These are phyloP conservation scores for Drosophila lowei DNA, from an alignment of 1,140 invertebrate genomes.

Conservation along the genomic window DNA sequence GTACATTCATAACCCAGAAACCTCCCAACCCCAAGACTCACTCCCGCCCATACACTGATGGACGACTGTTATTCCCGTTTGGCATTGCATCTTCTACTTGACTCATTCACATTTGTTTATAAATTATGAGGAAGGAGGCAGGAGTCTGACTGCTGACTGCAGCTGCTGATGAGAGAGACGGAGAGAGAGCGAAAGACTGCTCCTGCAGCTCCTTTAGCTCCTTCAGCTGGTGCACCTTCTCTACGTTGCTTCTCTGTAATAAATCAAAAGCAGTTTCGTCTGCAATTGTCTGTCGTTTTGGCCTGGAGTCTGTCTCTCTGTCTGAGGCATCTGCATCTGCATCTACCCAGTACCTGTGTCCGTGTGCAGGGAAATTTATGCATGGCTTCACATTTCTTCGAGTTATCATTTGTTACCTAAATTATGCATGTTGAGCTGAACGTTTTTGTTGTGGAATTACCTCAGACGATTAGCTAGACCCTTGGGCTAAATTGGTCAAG, in stretches of 20 bases:
- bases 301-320: constrained; percentile 36
- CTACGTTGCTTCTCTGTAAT: constrained; percentile 44
- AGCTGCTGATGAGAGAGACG: constrained; percentile 59
- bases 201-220: constrained; percentile 17
- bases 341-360: constrained; percentile 40
- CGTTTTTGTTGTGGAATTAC: constrained; percentile 70
- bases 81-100: constrained; percentile 27
- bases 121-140: constrained; percentile 67
- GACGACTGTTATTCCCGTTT: constrained; percentile 45
- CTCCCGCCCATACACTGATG: constrained; percentile 12
- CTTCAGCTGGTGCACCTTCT: constrained; percentile 22
- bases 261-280: constrained; percentile 71
- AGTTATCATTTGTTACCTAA: constrained; percentile 81
- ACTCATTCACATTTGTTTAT: constrained; percentile 55
- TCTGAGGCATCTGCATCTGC: constrained; percentile 28
- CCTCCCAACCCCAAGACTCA: neutral
- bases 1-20: constrained; percentile 41
- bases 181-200: constrained; percentile 20
- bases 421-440: constrained; percentile 78
- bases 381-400: constrained; percentile 80
- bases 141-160: constrained; percentile 52
- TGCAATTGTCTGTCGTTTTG: constrained; percentile 58
- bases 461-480: constrained; percentile 62
- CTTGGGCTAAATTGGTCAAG: constrained; percentile 60
- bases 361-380: constrained; percentile 69